Conservation (phyloP, 2,797 vertebrate species). For the Pogoniulus pusillus region DNA sequence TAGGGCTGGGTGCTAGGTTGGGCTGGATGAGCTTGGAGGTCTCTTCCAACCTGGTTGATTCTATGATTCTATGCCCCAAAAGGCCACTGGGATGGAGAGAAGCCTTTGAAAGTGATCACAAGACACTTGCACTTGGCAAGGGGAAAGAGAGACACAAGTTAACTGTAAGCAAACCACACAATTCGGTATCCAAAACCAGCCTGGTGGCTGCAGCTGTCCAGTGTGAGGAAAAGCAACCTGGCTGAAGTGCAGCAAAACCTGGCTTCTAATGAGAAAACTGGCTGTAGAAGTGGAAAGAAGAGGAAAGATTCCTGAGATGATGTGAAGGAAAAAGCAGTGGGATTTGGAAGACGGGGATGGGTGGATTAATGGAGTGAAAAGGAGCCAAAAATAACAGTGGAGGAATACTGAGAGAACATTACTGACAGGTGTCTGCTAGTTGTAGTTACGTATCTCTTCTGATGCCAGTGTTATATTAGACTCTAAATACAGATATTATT, state of each 20-base stretch:
- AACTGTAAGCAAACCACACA: neutral
- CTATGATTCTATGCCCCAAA: too few relatives aligned
- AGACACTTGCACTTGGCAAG: neutral
- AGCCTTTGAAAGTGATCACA: slow-evolving; percentile 2
- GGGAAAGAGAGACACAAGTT: neutral
- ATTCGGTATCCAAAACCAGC: neutral
- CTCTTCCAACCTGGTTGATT: too few relatives aligned
- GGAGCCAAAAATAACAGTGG: slow-evolving; percentile 53
- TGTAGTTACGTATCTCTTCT: slow-evolving; percentile 36
- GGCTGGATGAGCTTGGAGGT: too few relatives aligned
- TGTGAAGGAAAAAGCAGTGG: slow-evolving; percentile 35
- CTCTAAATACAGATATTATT: slow-evolving; percentile 46
- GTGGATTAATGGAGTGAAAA: slow-evolving; percentile 29
- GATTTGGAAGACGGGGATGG: slow-evolving; percentile 39
- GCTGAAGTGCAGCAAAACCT: slow-evolving; percentile 11
- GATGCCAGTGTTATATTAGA: slow-evolving; percentile 43
- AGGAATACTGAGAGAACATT: slow-evolving; percentile 43
- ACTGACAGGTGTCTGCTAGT: slow-evolving; percentile 48
- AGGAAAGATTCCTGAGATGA: slow-evolving; percentile 27
- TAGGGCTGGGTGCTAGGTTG: too few relatives aligned
- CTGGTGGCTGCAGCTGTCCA: neutral
- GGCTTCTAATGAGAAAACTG: slow-evolving; percentile 24
- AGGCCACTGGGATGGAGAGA: neutral
- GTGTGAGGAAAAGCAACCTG: neutral
- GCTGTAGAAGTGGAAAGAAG: slow-evolving; percentile 39